These are phyloP conservation scores for Dasyornis broadbenti DNA, from an alignment of 2,113 vertebrate species.

Conservation along the genomic window DNA sequence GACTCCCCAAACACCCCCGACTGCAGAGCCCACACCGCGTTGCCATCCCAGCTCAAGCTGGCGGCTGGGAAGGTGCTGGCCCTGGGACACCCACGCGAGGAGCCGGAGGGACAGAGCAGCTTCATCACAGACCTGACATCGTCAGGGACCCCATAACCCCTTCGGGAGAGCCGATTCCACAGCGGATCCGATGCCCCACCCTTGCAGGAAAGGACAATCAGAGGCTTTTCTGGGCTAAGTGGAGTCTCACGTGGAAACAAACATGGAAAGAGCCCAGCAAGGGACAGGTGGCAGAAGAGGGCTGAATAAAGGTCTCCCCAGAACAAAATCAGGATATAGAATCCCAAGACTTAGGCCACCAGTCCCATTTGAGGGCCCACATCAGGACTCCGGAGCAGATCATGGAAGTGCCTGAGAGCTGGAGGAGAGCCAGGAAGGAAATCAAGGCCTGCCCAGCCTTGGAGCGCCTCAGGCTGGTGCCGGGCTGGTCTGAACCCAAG, in stretches of 20 bases:
- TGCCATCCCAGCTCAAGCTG: neutral
- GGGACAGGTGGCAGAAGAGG: neutral
- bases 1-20: neutral
- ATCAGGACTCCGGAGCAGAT: neutral
- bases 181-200: neutral
- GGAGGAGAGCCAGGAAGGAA: neutral
- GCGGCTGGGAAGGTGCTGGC: neutral
- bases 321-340: rapidly evolving
- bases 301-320: neutral
- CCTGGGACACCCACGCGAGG: neutral
- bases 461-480: neutral
- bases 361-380: neutral
- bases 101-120: neutral
- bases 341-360: neutral
- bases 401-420: neutral
- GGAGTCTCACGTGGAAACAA: neutral
- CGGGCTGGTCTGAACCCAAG: neutral
- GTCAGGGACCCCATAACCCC: neutral
- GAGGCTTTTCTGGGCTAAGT: neutral
- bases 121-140: rapidly evolving
- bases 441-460: rapidly evolving
- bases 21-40: neutral
- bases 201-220: neutral
- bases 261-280: neutral
- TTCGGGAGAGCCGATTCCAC: too few relatives aligned